Evolutionary conservation across 2,113 vertebrate species (phyloP).

Genomic region (Seriola aureovittata): DNA sequence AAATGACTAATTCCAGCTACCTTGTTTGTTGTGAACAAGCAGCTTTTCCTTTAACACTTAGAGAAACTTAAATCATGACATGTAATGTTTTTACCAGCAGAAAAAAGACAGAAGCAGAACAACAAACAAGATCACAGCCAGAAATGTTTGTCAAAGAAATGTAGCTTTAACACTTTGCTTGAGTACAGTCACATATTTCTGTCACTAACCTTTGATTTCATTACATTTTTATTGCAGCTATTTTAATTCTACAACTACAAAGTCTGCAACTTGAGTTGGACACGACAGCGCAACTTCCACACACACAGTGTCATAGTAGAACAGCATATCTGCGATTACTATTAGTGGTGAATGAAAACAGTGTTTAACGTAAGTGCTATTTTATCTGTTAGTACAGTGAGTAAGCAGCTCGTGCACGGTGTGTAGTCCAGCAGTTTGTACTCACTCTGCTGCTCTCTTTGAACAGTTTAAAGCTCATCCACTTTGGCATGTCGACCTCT

Average conservation of each 20-base stretch:
- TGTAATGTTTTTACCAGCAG: too few species aligned
- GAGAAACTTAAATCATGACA: too few species aligned
- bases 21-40: too few species aligned
- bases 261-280: neutral
- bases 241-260: too few species aligned
- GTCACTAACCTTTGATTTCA: neutral
- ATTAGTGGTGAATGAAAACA: neutral
- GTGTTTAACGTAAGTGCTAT: neutral
- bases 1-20: neutral
- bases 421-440: constrained; percentile 38
- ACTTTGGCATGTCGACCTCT: constrained; percentile 83
- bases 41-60: too few species aligned
- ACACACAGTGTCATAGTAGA: neutral
- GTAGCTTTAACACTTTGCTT: neutral
- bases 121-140: neutral
- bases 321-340: neutral
- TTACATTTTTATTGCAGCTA: too few species aligned
- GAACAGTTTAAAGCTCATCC: constrained; percentile 87
- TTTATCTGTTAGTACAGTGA: neutral
- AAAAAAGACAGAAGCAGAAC: too few species aligned
- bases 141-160: neutral
- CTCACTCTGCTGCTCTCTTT: constrained; percentile 85
- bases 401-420: neutral
- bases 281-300: neutral
- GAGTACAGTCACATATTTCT: neutral